Base-by-base conservation (phyloP, 2,888 invertebrate species). In the Campoplex capitator region DNA sequence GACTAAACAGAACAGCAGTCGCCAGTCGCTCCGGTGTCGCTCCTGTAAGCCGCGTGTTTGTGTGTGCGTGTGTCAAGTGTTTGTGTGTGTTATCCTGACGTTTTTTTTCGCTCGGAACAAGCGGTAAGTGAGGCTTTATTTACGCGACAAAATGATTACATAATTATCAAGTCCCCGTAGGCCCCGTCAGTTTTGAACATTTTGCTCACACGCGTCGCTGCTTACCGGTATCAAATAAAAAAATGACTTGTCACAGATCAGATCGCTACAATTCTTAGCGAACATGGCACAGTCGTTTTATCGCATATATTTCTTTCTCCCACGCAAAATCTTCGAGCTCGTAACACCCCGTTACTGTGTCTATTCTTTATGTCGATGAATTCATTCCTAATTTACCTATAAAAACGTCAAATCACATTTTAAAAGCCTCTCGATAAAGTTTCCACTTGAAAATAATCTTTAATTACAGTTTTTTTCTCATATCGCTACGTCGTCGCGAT, bases 61-160 rank as follows among this genome's bases (percentile, higher is more conserved):
- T 88, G 88, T 90, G 90, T 85, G 89, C 87, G 88, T 90, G 88
- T 90, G 89, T 42, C 9, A 42, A 42, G 42, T 90, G 90, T 90
- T 91, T 91, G 91, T 88, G 90, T 89, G 89, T 91, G 91, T 89
- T 92, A 91, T 92, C 91, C 91, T 92, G 93, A 93, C 92, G 92
- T 93, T 94, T 88, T 92, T 93, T 92, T 93, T 93, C 90, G 91
- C 91, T 91, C 90, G 65, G 54, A 92, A 91, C 92, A 92, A 93
- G 93, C 92, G 93, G 94, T 94, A 92, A 93, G 94, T 93, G 90
- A 83, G 76, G 91, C 88, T 92, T 92, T 94, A 93, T 93, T 93
- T 92, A 92, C 92, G 84, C 90, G 90, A 89, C 90, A 91, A 92
- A 91, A 90, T 91, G 92, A 67, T 94, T 93, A 92, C 92, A 92